phyloP scores from a whole-genome alignment of 2,113 vertebrate genomes.

The Peromyscus maniculatus region DNA sequence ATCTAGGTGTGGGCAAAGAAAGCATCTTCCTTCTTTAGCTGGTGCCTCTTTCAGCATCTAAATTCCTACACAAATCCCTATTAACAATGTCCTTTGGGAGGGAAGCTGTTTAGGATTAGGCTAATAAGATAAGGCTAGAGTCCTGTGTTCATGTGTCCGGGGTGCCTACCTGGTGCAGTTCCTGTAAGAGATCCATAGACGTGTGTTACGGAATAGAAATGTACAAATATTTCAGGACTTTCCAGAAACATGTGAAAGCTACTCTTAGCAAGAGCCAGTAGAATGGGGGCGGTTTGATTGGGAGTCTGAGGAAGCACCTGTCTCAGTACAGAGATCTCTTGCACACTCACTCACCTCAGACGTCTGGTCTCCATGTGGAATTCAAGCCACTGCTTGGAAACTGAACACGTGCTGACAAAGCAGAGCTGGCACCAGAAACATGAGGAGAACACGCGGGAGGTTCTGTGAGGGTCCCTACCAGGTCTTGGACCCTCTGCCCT shows the following conservation, averaged over 20 bases:
- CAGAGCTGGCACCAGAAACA: not conserved
- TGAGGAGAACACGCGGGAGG: not conserved
- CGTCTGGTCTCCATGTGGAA: not conserved
- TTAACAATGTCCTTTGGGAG: not conserved
- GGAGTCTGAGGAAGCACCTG: not conserved
- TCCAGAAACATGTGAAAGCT: not conserved
- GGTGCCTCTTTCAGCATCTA: not conserved
- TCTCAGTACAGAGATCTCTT: not conserved
- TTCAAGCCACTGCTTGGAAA: not conserved
- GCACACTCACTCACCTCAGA: not conserved
- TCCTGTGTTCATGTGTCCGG: not conserved
- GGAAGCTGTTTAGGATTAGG: not conserved
- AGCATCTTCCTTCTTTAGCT: not conserved
- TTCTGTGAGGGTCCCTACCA: not conserved
- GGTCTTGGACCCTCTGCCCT: not conserved
- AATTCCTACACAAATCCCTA: not conserved
- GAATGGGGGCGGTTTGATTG: not conserved
- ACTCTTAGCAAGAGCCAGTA: not conserved
- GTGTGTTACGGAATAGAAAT: not conserved
- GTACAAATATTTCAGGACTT: not conserved
- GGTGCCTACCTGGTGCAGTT: not conserved
- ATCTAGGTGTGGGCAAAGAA: not conserved
- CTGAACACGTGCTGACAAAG: not conserved
- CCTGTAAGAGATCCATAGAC: not conserved
- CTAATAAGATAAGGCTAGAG: not conserved